These are phyloP conservation scores for Budorcas taxicolor DNA, from an alignment of 2,113 vertebrate species.

Conservation along the genomic window DNA sequence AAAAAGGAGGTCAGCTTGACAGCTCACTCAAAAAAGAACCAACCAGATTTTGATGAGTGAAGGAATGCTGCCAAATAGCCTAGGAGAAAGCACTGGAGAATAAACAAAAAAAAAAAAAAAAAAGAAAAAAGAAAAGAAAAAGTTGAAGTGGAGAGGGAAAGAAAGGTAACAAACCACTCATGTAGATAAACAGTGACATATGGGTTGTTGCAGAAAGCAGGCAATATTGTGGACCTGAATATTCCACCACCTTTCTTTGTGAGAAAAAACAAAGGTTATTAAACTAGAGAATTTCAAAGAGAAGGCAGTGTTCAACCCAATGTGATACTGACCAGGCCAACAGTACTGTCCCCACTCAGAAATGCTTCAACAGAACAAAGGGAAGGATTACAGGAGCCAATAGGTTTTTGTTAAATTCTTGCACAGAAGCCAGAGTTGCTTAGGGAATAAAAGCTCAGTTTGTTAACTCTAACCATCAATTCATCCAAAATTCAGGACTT, in stretches of 20 bases:
- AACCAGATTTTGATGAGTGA: neutral
- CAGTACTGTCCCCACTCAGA: neutral
- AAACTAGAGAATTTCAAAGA: neutral
- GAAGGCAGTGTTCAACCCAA: neutral
- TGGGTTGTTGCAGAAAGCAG: neutral
- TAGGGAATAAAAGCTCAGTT: neutral
- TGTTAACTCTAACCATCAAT: neutral
- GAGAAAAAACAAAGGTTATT: neutral
- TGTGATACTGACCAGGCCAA: neutral
- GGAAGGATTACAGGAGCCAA: neutral
- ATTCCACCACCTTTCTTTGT: neutral
- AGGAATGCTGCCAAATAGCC: neutral
- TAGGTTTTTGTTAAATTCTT: slow-evolving; percentile 49
- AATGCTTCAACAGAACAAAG: neutral
- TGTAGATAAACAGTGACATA: neutral
- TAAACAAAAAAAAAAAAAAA: neutral
- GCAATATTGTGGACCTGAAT: neutral
- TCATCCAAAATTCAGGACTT: neutral
- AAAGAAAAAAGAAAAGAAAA: neutral
- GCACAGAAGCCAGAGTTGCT: slow-evolving; percentile 18
- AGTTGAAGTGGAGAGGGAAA: neutral
- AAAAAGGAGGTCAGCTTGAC: slow-evolving; percentile 38
- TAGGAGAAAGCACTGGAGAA: neutral
- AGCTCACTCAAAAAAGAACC: neutral
- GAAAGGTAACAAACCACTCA: neutral